A percentile compares a stretch with the other conserved stretches of the same genome.
These are phyloP conservation scores for Peromyscus leucopus DNA, from an alignment of 2,113 vertebrate genomes.

Conservation along the genomic window DNA sequence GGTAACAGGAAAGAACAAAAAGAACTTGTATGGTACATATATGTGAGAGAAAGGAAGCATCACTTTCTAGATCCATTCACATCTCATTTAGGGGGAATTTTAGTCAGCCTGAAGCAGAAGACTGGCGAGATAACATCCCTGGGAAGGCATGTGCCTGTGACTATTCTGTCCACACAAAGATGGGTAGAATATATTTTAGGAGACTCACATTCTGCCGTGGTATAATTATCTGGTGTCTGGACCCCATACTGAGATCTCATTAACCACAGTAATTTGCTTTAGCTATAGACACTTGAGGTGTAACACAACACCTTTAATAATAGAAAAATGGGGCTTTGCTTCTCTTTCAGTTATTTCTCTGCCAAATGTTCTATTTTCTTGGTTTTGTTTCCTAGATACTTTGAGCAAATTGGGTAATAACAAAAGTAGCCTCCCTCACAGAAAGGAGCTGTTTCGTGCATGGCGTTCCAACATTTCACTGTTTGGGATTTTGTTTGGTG, in stretches of 20 bases:
- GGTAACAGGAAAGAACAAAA: background rate
- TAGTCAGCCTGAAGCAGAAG: background rate
- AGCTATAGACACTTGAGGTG: background rate
- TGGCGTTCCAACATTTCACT: background rate
- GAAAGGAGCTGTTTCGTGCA: background rate
- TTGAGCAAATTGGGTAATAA: background rate
- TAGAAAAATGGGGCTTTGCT: background rate
- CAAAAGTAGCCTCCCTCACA: background rate
- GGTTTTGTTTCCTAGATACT: background rate
- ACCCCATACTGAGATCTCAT: background rate
- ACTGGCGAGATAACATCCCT: background rate
- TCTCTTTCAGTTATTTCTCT: conserved; percentile 1
- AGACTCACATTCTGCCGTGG: background rate
- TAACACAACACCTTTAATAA: background rate
- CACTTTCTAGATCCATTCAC: background rate
- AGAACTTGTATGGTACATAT: background rate
- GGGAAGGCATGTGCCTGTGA: background rate
- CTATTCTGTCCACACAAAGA: background rate
- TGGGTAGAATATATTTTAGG: background rate
- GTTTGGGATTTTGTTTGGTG: background rate
- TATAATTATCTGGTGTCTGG: background rate
- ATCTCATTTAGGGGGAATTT: background rate
- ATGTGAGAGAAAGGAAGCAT: background rate
- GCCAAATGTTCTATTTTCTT: background rate
- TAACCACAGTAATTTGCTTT: background rate